A percentile compares a stretch with the other conserved stretches of the same genome.
These are phyloP conservation scores for Luscinia megarhynchos DNA, from an alignment of 2,797 vertebrate species.

Conservation along the genomic window DNA sequence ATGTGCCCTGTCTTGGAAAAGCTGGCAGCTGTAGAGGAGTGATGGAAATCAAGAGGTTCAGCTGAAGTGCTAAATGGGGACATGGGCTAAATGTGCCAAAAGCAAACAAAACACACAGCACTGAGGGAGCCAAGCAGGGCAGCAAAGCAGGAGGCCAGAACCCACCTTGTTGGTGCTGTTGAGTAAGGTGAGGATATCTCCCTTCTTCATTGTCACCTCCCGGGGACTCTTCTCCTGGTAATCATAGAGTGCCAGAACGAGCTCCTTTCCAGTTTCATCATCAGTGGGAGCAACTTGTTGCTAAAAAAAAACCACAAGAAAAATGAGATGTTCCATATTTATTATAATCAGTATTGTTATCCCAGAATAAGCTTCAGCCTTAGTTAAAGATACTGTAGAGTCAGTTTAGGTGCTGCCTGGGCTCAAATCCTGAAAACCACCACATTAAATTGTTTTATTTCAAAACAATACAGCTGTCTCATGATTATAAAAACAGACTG, in stretches of 20 bases:
- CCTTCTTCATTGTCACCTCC: slow-evolving; percentile 99
- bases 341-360: not conserved
- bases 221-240: slow-evolving; percentile 99
- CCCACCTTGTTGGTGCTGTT: slow-evolving; percentile 98
- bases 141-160: not conserved
- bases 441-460: not conserved
- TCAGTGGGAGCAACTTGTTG: slow-evolving; percentile 99
- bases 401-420: not conserved
- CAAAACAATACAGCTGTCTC: not conserved
- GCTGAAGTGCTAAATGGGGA: not conserved
- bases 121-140: not conserved
- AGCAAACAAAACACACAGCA: not conserved
- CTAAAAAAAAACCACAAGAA: slow-evolving; percentile 70
- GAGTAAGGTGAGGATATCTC: slow-evolving; percentile 95
- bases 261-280: slow-evolving; percentile 97
- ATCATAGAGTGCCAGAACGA: slow-evolving; percentile 96
- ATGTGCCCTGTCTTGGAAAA: not conserved
- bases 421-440: not conserved
- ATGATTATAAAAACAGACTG: not conserved
- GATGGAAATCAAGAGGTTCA: not conserved
- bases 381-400: not conserved
- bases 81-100: not conserved
- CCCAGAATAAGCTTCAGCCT: not conserved
- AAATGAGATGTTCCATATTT: not conserved
- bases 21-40: not conserved